Base-by-base conservation (phyloP, 2,797 vertebrate species). In the Aselliscus stoliczkanus region DNA sequence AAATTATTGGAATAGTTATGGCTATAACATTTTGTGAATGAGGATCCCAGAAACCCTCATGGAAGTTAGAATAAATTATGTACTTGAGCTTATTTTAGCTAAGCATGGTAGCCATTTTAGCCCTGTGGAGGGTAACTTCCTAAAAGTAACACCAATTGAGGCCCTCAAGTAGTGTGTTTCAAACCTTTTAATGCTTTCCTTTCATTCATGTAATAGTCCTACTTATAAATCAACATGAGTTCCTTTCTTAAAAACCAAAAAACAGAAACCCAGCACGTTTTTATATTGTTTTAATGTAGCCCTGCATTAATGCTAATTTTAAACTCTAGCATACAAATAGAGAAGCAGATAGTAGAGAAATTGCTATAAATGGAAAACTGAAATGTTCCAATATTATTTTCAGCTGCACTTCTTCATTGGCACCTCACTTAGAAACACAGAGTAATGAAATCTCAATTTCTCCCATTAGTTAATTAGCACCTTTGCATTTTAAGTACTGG, bases 391-490 rank as follows among this genome's bases (percentile, higher is more conserved):
- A 75, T 93, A 86, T 34, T 81, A 85, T 60, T 94, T 95, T 94
- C n/a, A 47, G 37, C 7, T 50, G 54, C 34, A 95, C 44, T 56
- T 97, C n/a, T 96, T 96, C n/a, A 7, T 60, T 67, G 75, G 90
- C 56, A 85, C 93, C 70, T 96, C 70, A 67, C 7, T 80, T 87
- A 90, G 92, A 96, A 91, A 90, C 27, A 20, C 0, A 2, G 47
- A 54, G 54, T 65, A 0, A 88, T 84, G 94, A 97, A 98, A 97
- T 95, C 92, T 98, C 88, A 97, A 64, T 72, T 87, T 94, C 85
- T 96, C 73, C 3, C 5, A 94, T 95, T 97, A 97, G 97, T 92
- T 12, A 4, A 97, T 97, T 98, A 98, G 97, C 97, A 97, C 81
- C 85, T 97, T 80, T 79, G 52, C 69, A 95, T 90, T 81, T 62